Evolutionary conservation across 2,113 vertebrate genomes (phyloP).

Genomic region (Mastomys natalensis): DNA sequence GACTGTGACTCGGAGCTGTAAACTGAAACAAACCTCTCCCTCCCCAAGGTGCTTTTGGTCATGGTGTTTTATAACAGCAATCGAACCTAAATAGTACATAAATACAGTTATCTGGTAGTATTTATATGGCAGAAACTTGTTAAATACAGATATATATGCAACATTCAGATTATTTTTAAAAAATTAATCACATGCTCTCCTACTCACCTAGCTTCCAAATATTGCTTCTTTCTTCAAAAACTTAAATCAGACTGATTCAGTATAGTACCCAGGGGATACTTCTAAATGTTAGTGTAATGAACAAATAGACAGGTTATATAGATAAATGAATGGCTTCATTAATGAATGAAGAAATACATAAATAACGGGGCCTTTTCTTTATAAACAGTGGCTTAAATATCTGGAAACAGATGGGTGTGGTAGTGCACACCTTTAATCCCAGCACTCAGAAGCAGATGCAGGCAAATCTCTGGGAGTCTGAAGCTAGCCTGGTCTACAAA

Average conservation of each 20-base stretch:
- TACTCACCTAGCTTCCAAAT: too few relatives aligned
- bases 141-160: not conserved
- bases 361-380: not conserved
- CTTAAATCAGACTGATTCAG: not conserved
- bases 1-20: not conserved
- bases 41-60: not conserved
- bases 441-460: not conserved
- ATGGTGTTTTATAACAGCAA: not conserved
- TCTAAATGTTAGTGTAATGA: not conserved
- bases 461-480: not conserved
- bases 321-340: not conserved
- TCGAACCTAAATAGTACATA: not conserved
- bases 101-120: not conserved
- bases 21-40: not conserved
- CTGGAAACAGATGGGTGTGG: not conserved
- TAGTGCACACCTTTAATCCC: not conserved
- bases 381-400: accelerated
- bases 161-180: not conserved
- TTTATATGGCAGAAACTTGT: not conserved
- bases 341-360: not conserved
- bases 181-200: not conserved
- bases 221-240: not conserved
- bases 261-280: too few relatives aligned
- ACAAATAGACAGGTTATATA: too few relatives aligned
- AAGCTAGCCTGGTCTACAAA: not conserved